Base-by-base conservation (phyloP, 2,113 vertebrate species). In the Columba janthina region DNA sequence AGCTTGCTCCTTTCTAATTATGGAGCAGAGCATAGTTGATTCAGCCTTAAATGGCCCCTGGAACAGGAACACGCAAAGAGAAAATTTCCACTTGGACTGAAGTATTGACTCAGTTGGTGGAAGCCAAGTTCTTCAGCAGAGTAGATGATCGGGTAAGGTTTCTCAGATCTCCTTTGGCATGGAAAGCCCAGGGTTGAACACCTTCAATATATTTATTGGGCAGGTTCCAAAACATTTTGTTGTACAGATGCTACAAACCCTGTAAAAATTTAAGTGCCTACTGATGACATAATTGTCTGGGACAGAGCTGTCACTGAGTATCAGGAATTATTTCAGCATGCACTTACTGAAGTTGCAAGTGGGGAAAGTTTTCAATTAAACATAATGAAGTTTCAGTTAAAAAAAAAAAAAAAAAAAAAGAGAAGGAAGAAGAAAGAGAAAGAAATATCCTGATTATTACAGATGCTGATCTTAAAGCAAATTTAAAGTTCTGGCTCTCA, bases 41-140 rank as follows among this genome's bases (percentile, higher is more conserved):
- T 88, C 84, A 94, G 85, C 74, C 89, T 85, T 91, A 93, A 94
- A 96, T 88, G 88, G 75, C 82, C 78, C 69, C 72, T 96, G 82
- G 56, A 91, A 91, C 32, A 95, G 57, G 61, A 95, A 87, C 44
- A 91, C 0, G 12, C n/a, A 80, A 91, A 80, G 18, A 90, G 82
- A 96, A 96, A 90, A 88, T 85, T 96, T 96, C 94, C 72, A 95
- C 56, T 96, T 84, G 67, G 53, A 48, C 57, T 70, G 75, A 79
- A 91, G 77, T 89, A 94, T 60, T 90, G 84, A 77, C 77, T 90
- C 29, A 44, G 28, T 40, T 44, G 16, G 31, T 84, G 38, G 51
- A 87, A 93, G 86, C 77, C 92, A 92, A 90, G 95, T 89, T 94
- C 89, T 94, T 94, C 82, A 90, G 72, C 58, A 90, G 78, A 91